Conservation (phyloP, 2,888 invertebrate genomes). For the Allolobophora icterica region DNA sequence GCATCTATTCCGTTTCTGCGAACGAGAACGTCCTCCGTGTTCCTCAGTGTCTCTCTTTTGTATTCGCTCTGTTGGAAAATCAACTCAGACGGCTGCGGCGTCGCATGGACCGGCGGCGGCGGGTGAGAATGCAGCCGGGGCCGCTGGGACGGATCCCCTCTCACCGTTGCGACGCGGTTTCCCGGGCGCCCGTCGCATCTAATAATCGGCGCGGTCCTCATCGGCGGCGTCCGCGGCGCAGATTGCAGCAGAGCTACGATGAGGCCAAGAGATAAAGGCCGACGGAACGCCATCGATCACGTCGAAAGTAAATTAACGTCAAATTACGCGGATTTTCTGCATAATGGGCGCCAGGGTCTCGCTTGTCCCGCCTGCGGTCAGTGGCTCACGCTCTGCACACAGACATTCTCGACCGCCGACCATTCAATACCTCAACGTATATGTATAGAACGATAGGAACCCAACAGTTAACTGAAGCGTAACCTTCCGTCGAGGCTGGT, state of each 20-base stretch:
- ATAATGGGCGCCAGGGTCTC: conserved; percentile 3
- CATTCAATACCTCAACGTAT: not conserved
- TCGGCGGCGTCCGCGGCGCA: not conserved
- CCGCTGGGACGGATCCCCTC: not conserved
- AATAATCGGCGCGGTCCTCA: not conserved
- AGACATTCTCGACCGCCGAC: too few species aligned
- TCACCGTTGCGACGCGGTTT: not conserved
- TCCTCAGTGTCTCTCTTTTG: not conserved
- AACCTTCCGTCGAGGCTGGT: not conserved
- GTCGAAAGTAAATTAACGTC: conserved; percentile 28
- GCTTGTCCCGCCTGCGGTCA: not conserved
- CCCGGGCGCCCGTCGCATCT: conserved; percentile 23
- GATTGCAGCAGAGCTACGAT: not conserved
- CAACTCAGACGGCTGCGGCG: conserved; percentile 1
- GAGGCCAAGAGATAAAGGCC: not conserved
- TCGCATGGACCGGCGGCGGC: not conserved
- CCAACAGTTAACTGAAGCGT: not conserved
- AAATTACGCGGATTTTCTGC: conserved; percentile 29
- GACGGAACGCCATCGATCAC: conserved; percentile 20
- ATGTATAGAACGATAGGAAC: not conserved
- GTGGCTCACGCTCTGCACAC: not conserved
- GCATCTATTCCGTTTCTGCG: conserved; percentile 13
- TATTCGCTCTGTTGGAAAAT: conserved; percentile 18
- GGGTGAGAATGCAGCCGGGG: not conserved
- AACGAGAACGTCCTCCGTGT: not conserved